Evolutionary conservation across 2,888 invertebrate genomes (phyloP).

Genomic region (Eueremaeus valkanovi): DNA sequence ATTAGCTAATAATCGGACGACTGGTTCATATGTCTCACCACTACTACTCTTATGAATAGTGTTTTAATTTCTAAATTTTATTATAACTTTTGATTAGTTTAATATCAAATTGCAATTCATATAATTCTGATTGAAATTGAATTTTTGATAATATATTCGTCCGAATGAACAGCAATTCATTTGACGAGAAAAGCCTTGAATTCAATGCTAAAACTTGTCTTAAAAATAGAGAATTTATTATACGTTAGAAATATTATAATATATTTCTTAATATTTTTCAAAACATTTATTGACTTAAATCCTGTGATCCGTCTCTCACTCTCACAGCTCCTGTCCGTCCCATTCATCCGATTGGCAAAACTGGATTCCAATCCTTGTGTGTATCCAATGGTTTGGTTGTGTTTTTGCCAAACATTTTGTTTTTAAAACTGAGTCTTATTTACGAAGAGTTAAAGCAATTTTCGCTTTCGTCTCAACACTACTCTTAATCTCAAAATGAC

Average conservation of each 20-base stretch:
- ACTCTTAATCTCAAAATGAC: not conserved
- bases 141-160: not conserved
- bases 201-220: not conserved
- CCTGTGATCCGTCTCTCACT: not conserved
- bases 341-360: not conserved
- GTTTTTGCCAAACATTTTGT: not conserved
- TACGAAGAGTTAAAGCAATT: not conserved
- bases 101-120: not conserved
- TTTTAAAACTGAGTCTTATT: not conserved
- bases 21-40: not conserved
- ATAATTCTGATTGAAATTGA: too few species aligned
- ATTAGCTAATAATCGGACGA: not conserved
- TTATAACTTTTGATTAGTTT: not conserved
- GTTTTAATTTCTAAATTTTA: not conserved
- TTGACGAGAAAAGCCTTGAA: not conserved
- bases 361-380: not conserved
- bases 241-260: too few species aligned
- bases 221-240: too few species aligned
- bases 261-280: too few species aligned
- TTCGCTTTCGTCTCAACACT: not conserved
- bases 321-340: not conserved
- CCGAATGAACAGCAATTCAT: not conserved
- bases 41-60: too few species aligned
- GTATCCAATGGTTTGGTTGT: slow-evolving; percentile 15
- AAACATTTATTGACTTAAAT: too few species aligned